Evolutionary conservation across 2,888 invertebrate species (phyloP).

Genomic region (Zelleria hepariella): DNA sequence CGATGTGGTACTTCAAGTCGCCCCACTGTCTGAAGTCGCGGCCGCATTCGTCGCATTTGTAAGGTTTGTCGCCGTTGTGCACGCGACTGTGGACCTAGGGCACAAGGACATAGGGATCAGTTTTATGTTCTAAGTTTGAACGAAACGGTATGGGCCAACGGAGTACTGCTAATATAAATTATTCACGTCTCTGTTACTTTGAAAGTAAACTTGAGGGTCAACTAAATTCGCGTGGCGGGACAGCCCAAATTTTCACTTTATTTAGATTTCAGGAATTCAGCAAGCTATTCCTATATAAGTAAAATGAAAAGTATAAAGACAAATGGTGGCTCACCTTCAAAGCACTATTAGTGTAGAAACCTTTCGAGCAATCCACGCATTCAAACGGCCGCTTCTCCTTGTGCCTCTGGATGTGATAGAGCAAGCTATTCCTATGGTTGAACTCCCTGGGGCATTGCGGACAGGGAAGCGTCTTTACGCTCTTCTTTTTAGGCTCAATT

Average conservation of each 20-base stretch:
- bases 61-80: constrained; percentile 89
- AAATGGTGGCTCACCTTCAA: constrained; percentile 75
- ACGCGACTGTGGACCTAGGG: constrained; percentile 80
- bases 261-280: no score
- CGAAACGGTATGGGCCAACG: no score
- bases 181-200: no score
- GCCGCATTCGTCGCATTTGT: constrained; percentile 84
- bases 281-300: no score
- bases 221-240: no score
- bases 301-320: no score
- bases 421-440: constrained; percentile 84
- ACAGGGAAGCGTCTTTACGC: constrained; percentile 60
- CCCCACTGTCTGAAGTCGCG: constrained; percentile 89
- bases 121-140: background rate
- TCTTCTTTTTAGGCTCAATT: background rate
- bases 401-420: constrained; percentile 87
- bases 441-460: constrained; percentile 81
- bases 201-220: no score
- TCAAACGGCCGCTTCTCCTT: constrained; percentile 82
- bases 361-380: constrained; percentile 85
- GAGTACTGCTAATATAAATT: no score
- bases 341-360: constrained; percentile 86
- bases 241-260: no score
- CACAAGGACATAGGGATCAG: background rate
- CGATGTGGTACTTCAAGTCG: constrained; percentile 88